Conservation (phyloP, 2,113 vertebrate genomes). For the Camelus bactrianus region DNA sequence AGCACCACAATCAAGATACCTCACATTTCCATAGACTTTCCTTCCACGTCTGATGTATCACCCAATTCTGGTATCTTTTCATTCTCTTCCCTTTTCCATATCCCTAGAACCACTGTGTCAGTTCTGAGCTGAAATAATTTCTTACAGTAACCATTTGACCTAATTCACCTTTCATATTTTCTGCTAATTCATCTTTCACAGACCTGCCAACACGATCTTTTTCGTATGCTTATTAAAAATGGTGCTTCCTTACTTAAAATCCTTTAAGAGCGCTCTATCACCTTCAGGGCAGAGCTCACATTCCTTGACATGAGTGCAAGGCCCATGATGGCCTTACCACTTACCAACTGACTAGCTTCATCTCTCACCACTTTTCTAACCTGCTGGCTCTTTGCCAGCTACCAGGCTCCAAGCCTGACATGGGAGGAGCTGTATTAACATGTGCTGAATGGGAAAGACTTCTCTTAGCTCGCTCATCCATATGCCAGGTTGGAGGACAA, state of each 20-base stretch:
- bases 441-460: neutral
- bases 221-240: neutral
- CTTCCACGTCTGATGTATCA: neutral
- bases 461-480: neutral
- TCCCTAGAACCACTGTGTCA: neutral
- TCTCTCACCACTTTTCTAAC: neutral
- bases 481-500: neutral
- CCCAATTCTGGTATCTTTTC: neutral
- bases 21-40: neutral
- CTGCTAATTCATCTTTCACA: neutral
- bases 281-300: neutral
- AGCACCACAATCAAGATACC: too few species aligned
- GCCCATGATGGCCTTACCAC: neutral
- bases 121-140: neutral
- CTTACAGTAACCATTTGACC: neutral
- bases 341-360: neutral
- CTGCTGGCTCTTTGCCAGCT: neutral
- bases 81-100: neutral
- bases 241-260: neutral
- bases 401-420: neutral
- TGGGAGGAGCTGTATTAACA: neutral
- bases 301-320: neutral
- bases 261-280: neutral
- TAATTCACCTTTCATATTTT: neutral
- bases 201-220: neutral